Percentiles rank a stretch among this genome's conserved stretches.
phyloP scores from a whole-genome alignment of 2,888 invertebrate genomes.

The Drosophila phalerata region DNA sequence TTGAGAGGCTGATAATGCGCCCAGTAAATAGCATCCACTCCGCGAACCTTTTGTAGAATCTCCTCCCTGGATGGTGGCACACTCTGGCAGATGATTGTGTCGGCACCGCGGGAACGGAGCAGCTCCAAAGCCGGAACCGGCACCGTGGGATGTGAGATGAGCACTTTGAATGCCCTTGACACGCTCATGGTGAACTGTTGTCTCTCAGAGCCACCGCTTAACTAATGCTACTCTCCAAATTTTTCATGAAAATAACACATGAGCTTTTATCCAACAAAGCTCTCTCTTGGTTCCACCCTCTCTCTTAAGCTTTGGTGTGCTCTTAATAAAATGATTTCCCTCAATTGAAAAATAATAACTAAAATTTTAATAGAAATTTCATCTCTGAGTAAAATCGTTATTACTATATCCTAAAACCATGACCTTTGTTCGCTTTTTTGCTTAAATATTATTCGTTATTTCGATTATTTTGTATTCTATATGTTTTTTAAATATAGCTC shows the following conservation, averaged over 20 bases:
- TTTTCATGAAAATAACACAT: conserved; percentile 1
- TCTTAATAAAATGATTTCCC: not conserved
- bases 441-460: no score
- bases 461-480: no score
- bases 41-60: conserved; percentile 79
- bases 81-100: conserved; percentile 79
- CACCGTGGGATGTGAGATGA: conserved; percentile 90
- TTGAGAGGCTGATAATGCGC: conserved; percentile 83
- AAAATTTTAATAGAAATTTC: no score
- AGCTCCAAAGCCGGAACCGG: conserved; percentile 88
- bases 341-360: not conserved
- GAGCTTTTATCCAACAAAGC: conserved; percentile 51
- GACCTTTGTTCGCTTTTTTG: no score
- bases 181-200: conserved; percentile 46
- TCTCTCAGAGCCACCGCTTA: conserved; percentile 1
- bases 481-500: no score
- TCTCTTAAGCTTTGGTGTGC: conserved; percentile 26
- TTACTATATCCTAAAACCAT: no score
- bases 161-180: conserved; percentile 85
- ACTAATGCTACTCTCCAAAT: conserved; percentile 38
- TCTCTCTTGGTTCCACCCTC: not conserved
- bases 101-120: conserved; percentile 86
- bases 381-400: no score
- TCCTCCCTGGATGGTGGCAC: conserved; percentile 81
- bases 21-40: conserved; percentile 85